Percentiles rank a stretch among this genome's conserved stretches.
Evolutionary conservation across 2,888 invertebrate genomes (phyloP).

Genomic region (Drosophila peninsularis): DNA sequence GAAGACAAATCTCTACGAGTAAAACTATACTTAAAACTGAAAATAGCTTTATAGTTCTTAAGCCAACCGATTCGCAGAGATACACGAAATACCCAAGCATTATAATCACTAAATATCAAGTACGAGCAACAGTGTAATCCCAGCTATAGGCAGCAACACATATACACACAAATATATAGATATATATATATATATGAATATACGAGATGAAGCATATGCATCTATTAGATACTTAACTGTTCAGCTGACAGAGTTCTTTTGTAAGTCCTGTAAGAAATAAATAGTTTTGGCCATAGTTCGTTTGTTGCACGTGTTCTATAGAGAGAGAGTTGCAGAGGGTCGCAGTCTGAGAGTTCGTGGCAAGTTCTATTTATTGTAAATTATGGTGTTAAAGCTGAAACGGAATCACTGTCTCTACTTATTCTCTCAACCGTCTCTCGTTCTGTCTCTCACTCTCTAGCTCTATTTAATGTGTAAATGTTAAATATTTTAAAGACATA

Average conservation of each 20-base stretch:
- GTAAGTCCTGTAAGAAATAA: slow-evolving; percentile 42
- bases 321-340: slow-evolving; percentile 11
- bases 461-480: slow-evolving; percentile 66
- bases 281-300: slow-evolving; percentile 36
- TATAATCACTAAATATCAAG: slow-evolving; percentile 51
- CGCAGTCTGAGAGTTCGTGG: slow-evolving; percentile 27
- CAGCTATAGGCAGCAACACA: slow-evolving; percentile 17
- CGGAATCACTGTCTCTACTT: slow-evolving; percentile 13
- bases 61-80: slow-evolving; percentile 53
- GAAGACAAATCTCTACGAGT: slow-evolving; percentile 72
- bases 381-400: slow-evolving; percentile 30
- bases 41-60: slow-evolving; percentile 83
- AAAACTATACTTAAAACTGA: slow-evolving; percentile 80
- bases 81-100: slow-evolving; percentile 30
- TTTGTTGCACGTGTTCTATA: slow-evolving; percentile 39
- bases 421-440: neutral
- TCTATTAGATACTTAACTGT: slow-evolving; percentile 48
- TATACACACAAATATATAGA: slow-evolving; percentile 10
- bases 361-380: slow-evolving; percentile 39
- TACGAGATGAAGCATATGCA: slow-evolving; percentile 19
- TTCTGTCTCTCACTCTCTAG: slow-evolving; percentile 21
- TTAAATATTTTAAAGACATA: slow-evolving; percentile 59
- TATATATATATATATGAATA: slow-evolving; percentile 9
- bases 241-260: slow-evolving; percentile 59
- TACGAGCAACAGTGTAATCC: slow-evolving; percentile 14